phyloP scores from a whole-genome alignment of 2,113 vertebrate species.

The Rhynchomys soricoides region DNA sequence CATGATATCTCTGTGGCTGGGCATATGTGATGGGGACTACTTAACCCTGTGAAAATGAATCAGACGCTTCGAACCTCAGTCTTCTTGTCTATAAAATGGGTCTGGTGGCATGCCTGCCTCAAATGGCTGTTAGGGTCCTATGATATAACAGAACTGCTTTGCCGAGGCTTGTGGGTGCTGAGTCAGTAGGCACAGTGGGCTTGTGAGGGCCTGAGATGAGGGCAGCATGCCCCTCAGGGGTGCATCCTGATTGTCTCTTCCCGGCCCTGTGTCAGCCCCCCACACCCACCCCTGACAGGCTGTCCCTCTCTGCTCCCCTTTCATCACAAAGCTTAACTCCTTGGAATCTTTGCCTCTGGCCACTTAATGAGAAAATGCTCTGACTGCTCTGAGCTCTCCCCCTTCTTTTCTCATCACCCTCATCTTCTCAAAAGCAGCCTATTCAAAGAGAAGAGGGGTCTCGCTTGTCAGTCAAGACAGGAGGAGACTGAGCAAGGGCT shows the following conservation, averaged over 20 bases:
- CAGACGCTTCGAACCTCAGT: not conserved
- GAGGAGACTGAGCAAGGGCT: not conserved
- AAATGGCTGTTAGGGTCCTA: not conserved
- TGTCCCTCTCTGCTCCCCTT: slow-evolving; percentile 61
- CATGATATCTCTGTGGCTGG: not conserved
- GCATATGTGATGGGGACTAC: not conserved
- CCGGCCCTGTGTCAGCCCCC: not conserved
- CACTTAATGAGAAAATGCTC: slow-evolving; percentile 59
- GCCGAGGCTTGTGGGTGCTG: not conserved
- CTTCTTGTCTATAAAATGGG: slow-evolving; percentile 25
- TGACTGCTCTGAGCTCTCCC: not conserved
- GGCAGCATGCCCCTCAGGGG: not conserved
- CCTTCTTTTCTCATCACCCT: not conserved
- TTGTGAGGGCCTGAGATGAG: not conserved
- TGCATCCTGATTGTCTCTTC: not conserved
- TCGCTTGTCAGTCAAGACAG: slow-evolving; percentile 67
- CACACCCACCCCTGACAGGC: not conserved
- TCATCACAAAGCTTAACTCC: slow-evolving; percentile 70
- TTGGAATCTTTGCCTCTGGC: slow-evolving; percentile 80
- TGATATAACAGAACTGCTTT: not conserved
- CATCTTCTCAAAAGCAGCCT: slow-evolving; percentile 27
- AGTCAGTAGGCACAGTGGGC: not conserved
- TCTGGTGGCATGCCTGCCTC: not conserved
- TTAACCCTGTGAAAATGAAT: not conserved
- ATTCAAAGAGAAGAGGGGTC: slow-evolving; percentile 58